phyloP scores from a whole-genome alignment of 2,113 vertebrate species.

The Lipotes vexillifer region DNA sequence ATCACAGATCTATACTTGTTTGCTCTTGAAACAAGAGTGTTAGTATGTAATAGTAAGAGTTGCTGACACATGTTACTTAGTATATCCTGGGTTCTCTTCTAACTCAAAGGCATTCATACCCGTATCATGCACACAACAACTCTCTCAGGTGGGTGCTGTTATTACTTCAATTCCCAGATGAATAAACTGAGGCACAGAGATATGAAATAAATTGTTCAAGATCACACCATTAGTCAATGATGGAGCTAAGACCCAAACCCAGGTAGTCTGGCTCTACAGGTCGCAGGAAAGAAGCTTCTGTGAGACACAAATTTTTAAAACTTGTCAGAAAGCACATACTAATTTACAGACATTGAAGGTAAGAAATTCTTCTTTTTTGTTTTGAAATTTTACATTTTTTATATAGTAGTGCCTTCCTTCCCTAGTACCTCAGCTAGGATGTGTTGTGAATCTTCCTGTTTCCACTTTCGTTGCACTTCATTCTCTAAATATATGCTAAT shows the following conservation, averaged over 20 bases:
- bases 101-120: background rate
- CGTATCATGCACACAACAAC: background rate
- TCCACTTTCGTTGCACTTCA: background rate
- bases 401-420: background rate
- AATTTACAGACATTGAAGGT: background rate
- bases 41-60: background rate
- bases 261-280: background rate
- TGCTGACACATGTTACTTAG: background rate
- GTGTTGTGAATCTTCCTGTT: background rate
- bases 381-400: background rate
- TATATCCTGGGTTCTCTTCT: background rate
- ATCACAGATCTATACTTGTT: background rate
- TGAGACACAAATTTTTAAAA: background rate
- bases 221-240: rapidly evolving
- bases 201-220: background rate
- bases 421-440: background rate
- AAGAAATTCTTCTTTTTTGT: background rate
- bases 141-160: no score
- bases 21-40: background rate
- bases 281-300: background rate
- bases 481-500: background rate
- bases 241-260: background rate
- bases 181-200: background rate
- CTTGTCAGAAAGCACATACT: background rate
- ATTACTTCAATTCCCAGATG: background rate